phyloP scores from a whole-genome alignment of 1,140 invertebrate genomes.

The Aphelenchoides fujianensis region DNA sequence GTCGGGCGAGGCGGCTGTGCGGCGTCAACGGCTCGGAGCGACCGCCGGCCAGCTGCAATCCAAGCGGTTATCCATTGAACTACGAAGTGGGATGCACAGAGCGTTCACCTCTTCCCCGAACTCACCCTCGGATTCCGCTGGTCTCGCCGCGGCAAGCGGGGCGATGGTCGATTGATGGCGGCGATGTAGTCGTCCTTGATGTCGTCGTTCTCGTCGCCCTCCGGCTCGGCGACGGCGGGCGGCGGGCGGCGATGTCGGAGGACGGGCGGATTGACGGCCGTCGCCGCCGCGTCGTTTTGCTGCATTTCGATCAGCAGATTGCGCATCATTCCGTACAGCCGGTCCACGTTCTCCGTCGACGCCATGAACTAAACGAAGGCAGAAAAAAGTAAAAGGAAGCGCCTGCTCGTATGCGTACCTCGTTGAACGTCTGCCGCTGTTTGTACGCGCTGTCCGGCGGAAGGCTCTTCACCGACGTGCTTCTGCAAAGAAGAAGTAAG shows the following conservation, averaged over 20 bases:
- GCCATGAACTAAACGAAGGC: conserved; percentile 40
- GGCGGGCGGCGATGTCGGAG: conserved; percentile 10
- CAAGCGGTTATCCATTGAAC: neutral
- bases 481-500: neutral
- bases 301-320: conserved; percentile 24
- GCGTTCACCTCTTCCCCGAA: neutral
- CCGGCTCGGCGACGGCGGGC: neutral
- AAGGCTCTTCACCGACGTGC: conserved; percentile 23
- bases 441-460: neutral
- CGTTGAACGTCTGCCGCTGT: neutral
- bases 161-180: neutral
- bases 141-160: neutral
- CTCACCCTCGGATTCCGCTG: neutral
- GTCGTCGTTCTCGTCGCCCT: conserved; percentile 27
- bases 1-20: neutral
- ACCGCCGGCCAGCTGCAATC: neutral
- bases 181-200: conserved; percentile 38
- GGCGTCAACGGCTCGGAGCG: conserved; percentile 4
- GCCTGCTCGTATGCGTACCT: neutral
- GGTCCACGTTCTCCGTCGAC: conserved; percentile 38
- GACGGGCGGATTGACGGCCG: conserved; percentile 30
- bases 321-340: conserved; percentile 40
- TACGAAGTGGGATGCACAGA: no score
- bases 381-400: neutral
- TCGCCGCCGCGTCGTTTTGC: no score